phyloP scores from a whole-genome alignment of 2,888 invertebrate species.

The Stenoptilia bipunctidactyla region DNA sequence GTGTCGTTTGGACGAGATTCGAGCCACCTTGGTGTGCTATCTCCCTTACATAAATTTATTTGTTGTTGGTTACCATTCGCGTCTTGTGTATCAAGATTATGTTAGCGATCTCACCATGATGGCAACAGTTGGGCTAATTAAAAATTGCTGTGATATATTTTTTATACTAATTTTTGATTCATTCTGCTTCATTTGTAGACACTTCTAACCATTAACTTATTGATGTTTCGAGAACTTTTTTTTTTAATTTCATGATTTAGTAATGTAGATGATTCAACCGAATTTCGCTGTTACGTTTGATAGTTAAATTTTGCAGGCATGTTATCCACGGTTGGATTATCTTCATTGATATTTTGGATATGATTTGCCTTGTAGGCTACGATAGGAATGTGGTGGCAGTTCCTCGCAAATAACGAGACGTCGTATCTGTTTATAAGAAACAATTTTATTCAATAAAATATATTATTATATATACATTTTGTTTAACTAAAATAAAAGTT shows the following conservation, averaged over 20 bases:
- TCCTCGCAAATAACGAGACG: conserved; percentile 46
- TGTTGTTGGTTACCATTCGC: too few species aligned
- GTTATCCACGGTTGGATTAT: conserved; percentile 36
- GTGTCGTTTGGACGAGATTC: conserved; percentile 1
- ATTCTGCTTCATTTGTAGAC: conserved; percentile 12
- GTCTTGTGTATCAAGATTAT: conserved; percentile 8
- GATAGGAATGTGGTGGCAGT: conserved; percentile 50
- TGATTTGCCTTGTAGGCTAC: conserved; percentile 33
- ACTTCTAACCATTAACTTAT: conserved; percentile 20
- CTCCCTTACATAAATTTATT: background rate
- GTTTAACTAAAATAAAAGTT: conserved; percentile 67
- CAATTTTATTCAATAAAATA: conserved; percentile 55
- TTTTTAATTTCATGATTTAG: conserved; percentile 30
- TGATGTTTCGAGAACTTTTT: conserved; percentile 33
- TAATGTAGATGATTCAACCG: conserved; percentile 44
- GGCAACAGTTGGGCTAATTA: conserved; percentile 46
- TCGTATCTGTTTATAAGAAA: conserved; percentile 52
- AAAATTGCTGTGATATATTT: conserved; percentile 70
- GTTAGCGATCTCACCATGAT: conserved; percentile 19
- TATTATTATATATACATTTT: conserved; percentile 55
- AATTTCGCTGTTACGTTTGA: conserved; percentile 10
- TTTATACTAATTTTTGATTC: conserved; percentile 47
- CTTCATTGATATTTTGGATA: conserved; percentile 34
- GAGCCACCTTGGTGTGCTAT: background rate
- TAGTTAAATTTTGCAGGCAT: background rate